Evolutionary conservation across 2,797 vertebrate genomes (phyloP), one percentile per base, ranked within the genome.

Genomic region (Pipistrellus kuhlii): DNA sequence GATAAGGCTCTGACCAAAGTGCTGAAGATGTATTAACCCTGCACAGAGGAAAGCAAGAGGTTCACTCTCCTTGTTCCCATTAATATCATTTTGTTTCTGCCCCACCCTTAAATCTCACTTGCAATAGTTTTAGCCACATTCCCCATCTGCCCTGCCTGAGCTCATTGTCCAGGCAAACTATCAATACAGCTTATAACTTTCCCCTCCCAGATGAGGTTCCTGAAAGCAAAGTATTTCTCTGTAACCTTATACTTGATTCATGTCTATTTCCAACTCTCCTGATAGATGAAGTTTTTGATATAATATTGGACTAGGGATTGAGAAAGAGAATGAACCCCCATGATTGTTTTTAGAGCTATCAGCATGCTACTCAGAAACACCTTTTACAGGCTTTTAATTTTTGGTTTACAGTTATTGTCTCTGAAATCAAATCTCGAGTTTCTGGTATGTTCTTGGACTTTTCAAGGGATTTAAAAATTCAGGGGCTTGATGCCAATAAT

Each of bases 401-500:
- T 97, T 84, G 97, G 90, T 83, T 96, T 95, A 83, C 32, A 81
- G 69, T 96, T 94, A 72, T 88, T 92, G 89, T 46, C 59, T 97
- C 96, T 84, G 66, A 95, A 93, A 89, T 94, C 25, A 96, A 88
- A 90, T 86, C 78, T 92, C 4, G 3, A 92, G 69, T 90, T 95
- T 94, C 95, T 95, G 78, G 44, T 84, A 89, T 75, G 48, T 91
- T 94, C 85, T 91, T 88, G 44, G 75, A 75, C 87, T 93, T 96
- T 95, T 94, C 38, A 88, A 93, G 87, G 69, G 41, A 92, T 93
- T 97, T 96, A 94, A 95, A 97, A 95, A 95, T 97, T 96, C 75
- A 96, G 73, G 35, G 91, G 68, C 62, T 94, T 38, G 11, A 68
- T 91, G 94, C 72, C 84, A 92, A 94, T 96, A 95, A 23, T 76